Evolutionary conservation across 2,888 invertebrate genomes (phyloP).

Genomic region (Drosophila emarginata): DNA sequence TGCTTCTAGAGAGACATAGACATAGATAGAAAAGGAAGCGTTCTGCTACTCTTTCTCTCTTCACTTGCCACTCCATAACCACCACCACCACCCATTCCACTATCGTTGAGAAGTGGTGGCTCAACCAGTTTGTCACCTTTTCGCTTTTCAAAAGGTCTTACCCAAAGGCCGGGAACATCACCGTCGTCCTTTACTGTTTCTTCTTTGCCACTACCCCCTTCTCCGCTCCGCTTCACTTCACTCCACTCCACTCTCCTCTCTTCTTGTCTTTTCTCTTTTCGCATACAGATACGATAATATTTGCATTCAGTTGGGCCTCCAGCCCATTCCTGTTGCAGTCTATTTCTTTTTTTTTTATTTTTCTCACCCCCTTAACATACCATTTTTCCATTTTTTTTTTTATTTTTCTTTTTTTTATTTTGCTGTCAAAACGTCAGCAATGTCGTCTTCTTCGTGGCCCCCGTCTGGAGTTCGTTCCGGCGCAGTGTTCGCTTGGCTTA

Average conservation of each 20-base stretch:
- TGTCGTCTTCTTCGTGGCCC: conserved; percentile 35
- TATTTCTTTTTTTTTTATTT: conserved; percentile 5
- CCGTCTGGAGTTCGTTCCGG: conserved; percentile 64
- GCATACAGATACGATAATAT: conserved; percentile 73
- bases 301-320: conserved; percentile 70
- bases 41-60: background rate
- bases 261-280: conserved; percentile 6
- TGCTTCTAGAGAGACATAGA: conserved; percentile 23
- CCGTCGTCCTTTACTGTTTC: conserved; percentile 9
- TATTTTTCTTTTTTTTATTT: conserved; percentile 54
- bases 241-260: conserved; percentile 9
- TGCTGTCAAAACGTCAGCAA: conserved; percentile 71
- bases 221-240: background rate
- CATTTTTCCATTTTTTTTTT: background rate
- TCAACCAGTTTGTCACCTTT: conserved; percentile 72
- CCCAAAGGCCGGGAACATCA: conserved; percentile 23
- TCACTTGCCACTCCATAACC: background rate
- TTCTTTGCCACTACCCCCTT: background rate
- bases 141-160: conserved; percentile 58
- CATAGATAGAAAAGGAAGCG: conserved; percentile 22
- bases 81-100: background rate
- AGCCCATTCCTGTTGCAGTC: conserved; percentile 16
- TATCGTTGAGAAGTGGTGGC: conserved; percentile 20
- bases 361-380: background rate
- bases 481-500: conserved; percentile 69